phyloP scores from a whole-genome alignment of 2,797 vertebrate genomes.

The Acipenser transmontanus region DNA sequence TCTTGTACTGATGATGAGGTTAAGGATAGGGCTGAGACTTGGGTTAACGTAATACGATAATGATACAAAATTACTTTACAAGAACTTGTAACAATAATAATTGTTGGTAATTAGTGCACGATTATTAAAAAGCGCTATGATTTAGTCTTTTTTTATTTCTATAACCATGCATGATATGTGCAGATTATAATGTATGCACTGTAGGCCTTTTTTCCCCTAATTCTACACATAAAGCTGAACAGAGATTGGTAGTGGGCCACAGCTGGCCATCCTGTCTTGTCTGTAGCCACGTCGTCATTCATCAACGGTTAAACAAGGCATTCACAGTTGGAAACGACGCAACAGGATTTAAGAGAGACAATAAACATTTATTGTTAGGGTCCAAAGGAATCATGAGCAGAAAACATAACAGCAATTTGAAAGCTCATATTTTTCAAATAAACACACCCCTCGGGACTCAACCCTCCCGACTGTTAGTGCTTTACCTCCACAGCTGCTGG shows the following conservation, averaged over 20 bases:
- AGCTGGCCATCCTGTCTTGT: not conserved
- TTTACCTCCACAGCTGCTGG: not conserved
- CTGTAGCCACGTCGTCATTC: not conserved
- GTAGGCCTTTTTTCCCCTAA: too few species aligned
- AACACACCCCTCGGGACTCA: not conserved
- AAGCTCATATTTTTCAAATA: slow-evolving; percentile 16
- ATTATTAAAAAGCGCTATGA: too few species aligned
- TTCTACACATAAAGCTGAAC: not conserved
- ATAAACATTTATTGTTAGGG: slow-evolving; percentile 16
- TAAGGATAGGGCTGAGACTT: too few species aligned
- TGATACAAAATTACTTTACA: too few species aligned
- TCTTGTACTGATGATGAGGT: too few species aligned
- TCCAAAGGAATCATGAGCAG: slow-evolving; percentile 16
- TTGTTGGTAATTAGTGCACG: too few species aligned
- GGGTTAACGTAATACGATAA: too few species aligned
- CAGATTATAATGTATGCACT: too few species aligned
- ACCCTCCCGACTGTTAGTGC: slow-evolving; percentile 11
- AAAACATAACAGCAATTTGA: slow-evolving; percentile 18
- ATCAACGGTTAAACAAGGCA: not conserved
- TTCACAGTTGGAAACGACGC: not conserved
- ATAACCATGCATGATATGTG: too few species aligned
- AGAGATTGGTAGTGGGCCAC: not conserved
- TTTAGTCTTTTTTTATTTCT: too few species aligned
- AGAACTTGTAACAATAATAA: too few species aligned
- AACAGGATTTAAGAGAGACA: slow-evolving; percentile 16